Base-by-base conservation (phyloP, 2,888 invertebrate species). In the Dasysyrphus albostriatus region DNA sequence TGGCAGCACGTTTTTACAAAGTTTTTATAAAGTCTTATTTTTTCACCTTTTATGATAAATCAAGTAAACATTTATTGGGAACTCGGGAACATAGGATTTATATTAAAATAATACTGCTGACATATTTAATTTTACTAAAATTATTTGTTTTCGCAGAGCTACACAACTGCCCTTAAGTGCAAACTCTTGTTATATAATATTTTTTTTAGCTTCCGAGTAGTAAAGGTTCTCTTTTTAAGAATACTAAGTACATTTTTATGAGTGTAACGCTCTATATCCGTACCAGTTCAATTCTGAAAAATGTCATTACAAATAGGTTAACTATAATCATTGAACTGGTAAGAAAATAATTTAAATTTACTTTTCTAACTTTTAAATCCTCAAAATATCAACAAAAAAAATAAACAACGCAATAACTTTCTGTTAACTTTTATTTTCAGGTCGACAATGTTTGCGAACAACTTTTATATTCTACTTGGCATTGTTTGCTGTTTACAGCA, bases 381-480 rank as follows among this genome's bases (percentile, higher is more conserved):
- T n/a, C 19, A 24, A 59, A 59, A 5, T 59, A 1, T 3, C 4
- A 39, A 34, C 1, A 2, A 37, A 59, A 59, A 6, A 12, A 32
- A 0, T n/a, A 37, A 58, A 9, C 19, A 19, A 34, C 2, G 12
- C 29, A 14, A 39, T 14, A 70, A 73, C 37, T 73, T 73, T 44
- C 56, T 56, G 59, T 65, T 32, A 74, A 29, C 47, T 47, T 87
- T 83, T 70, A n/a, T 79, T 87, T 87, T 12, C 75, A 87, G 87
- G 87, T 87, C 82, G 67, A 90, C 88, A 89, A 91, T 92, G 92
- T 88, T 90, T 54, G 87, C 89, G 74, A 88, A 89, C 81, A 89
- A 90, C 87, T 89, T 90, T 88, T 89, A 89, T 88, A 89, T 89
- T 73, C 81, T 90, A 59, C 81, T 91, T 74, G 88, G 91, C 84